Percentiles rank a stretch among this genome's conserved stretches.
Conservation (phyloP, 1,140 invertebrate species). For the Polypedilum vanderplanki region DNA sequence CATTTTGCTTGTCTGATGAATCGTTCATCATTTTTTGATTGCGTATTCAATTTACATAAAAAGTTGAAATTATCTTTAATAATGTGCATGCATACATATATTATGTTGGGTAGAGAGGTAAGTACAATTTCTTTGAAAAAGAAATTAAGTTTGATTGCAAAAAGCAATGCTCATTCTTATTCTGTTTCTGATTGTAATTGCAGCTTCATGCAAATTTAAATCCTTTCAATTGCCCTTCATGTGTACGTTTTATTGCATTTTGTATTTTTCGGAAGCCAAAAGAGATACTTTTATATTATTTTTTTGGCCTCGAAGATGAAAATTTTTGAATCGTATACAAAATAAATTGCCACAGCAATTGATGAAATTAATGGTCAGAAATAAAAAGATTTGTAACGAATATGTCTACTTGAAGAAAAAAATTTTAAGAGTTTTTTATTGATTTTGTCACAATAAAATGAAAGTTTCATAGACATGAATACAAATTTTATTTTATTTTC, state of each 20-base stretch:
- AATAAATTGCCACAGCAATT: neutral
- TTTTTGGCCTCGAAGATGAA: neutral
- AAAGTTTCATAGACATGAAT: too few species aligned
- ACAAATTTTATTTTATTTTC: too few species aligned
- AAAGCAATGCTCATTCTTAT: too few species aligned
- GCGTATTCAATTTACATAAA: neutral
- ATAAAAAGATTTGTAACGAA: too few species aligned
- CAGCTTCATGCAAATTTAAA: constrained; percentile 2
- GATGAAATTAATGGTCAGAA: neutral
- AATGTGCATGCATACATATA: neutral
- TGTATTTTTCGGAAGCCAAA: neutral
- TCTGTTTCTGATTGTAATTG: neutral
- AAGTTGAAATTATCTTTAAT: too few species aligned
- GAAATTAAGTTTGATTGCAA: neutral
- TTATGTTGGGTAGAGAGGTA: neutral
- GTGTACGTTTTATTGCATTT: neutral
- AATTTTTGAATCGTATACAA: neutral
- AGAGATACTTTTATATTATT: neutral
- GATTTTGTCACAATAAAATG: too few species aligned
- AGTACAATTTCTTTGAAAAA: neutral
- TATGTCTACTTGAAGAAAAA: too few species aligned
- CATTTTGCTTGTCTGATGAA: too few species aligned
- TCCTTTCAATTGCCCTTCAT: constrained; percentile 5
- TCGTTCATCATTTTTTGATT: neutral
- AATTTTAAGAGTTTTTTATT: too few species aligned